Evolutionary conservation across 2,888 invertebrate genomes (phyloP).

Genomic region (Seira musarum): DNA sequence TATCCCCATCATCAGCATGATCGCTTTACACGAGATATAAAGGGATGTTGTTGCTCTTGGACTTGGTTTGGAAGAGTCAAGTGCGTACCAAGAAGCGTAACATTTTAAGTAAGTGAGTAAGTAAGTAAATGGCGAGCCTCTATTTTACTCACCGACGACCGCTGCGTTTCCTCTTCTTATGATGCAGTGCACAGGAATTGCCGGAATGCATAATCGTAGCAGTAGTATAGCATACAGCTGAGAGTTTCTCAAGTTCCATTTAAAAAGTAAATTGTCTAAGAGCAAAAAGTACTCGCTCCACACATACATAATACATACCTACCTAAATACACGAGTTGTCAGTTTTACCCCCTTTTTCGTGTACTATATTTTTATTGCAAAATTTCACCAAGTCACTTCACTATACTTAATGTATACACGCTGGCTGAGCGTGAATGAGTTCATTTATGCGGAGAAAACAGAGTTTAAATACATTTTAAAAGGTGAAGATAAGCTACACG

Average conservation of each 20-base stretch:
- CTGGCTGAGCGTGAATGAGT: too few relatives aligned
- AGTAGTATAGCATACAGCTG: not conserved
- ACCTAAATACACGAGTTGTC: too few relatives aligned
- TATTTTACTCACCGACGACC: not conserved
- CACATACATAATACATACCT: not conserved
- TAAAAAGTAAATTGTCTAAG: not conserved
- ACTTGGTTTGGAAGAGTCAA: not conserved
- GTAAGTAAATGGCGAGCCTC: not conserved
- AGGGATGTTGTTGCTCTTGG: conserved; percentile 4
- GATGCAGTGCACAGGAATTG: not conserved
- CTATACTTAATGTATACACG: too few relatives aligned
- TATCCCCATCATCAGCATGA: not conserved
- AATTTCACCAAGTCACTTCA: too few relatives aligned
- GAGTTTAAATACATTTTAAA: too few relatives aligned
- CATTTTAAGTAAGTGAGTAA: too few relatives aligned
- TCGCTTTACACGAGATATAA: not conserved
- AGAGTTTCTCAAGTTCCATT: not conserved
- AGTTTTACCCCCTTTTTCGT: too few relatives aligned
- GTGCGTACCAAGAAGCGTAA: not conserved
- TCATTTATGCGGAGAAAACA: too few relatives aligned
- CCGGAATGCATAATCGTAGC: not conserved
- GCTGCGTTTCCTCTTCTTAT: conserved; percentile 5
- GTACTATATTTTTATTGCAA: too few relatives aligned
- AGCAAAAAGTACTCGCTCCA: not conserved
- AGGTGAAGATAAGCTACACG: too few relatives aligned